Conservation (phyloP, 2,113 vertebrate genomes). For the Halcyon malimbica region DNA sequence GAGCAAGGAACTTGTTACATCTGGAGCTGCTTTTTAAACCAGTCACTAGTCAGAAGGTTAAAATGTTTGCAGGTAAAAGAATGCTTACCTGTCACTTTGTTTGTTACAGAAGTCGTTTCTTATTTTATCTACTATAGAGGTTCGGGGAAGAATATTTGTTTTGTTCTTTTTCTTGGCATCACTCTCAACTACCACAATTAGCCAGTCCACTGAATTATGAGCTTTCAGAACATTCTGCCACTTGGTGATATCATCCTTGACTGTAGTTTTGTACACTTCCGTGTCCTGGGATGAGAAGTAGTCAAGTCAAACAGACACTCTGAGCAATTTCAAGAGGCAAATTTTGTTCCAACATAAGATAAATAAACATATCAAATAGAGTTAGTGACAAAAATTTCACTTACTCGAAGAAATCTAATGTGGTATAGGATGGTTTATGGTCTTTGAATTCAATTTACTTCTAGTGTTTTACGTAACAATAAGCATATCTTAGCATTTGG, state of each 20-base stretch:
- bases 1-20: not conserved
- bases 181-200: slow-evolving; percentile 94
- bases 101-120: slow-evolving; percentile 98
- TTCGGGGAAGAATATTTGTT: slow-evolving; percentile 95
- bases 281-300: slow-evolving; percentile 83
- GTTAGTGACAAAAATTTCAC: not conserved
- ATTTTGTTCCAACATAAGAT: not conserved
- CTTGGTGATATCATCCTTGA: slow-evolving; percentile 95
- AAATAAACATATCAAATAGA: not conserved
- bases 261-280: slow-evolving; percentile 89
- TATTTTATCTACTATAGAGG: slow-evolving; percentile 98
- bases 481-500: not conserved
- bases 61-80: not conserved
- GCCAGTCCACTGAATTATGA: slow-evolving; percentile 90
- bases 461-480: not conserved
- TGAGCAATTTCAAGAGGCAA: not conserved
- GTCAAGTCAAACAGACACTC: slow-evolving; percentile 5
- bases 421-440: not conserved
- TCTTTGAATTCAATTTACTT: not conserved
- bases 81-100: slow-evolving; percentile 92
- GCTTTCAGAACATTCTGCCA: slow-evolving; percentile 91
- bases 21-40: not conserved
- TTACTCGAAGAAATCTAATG: not conserved
- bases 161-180: slow-evolving; percentile 98
- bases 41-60: not conserved